Evolutionary conservation across 2,888 invertebrate species (phyloP).

Genomic region (Sclerodermus sp.): DNA sequence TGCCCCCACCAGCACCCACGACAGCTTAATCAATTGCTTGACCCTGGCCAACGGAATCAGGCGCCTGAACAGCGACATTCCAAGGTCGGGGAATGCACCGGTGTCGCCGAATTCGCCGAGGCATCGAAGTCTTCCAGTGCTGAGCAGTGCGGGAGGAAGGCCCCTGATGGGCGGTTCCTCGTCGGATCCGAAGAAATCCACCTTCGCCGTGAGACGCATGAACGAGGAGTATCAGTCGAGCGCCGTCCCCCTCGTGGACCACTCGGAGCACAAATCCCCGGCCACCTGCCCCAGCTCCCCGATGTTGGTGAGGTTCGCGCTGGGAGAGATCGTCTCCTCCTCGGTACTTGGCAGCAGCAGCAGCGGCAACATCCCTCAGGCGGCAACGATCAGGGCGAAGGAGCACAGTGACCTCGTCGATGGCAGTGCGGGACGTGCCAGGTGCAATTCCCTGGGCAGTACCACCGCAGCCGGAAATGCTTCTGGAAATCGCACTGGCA

Average conservation of each 20-base stretch:
- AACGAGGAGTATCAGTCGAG: not conserved
- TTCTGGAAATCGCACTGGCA: conserved; percentile 21
- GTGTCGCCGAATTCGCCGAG: conserved; percentile 64
- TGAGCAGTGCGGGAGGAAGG: conserved; percentile 22
- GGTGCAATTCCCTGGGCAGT: conserved; percentile 70
- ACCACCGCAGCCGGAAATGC: conserved; percentile 23
- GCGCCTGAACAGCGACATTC: conserved; percentile 52
- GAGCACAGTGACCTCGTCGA: conserved; percentile 20
- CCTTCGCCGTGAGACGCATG: not conserved
- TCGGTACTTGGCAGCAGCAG: conserved; percentile 15
- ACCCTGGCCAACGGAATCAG: conserved; percentile 37
- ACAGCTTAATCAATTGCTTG: conserved; percentile 22
- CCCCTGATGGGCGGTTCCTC: conserved; percentile 4
- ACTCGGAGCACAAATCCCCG: conserved; percentile 31
- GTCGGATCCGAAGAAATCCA: not conserved
- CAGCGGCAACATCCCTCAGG: conserved; percentile 14
- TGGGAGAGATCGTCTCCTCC: conserved; percentile 69
- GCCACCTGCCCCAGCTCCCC: conserved; percentile 51
- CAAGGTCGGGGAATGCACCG: conserved; percentile 42
- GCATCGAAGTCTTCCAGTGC: conserved; percentile 70
- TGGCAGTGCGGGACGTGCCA: conserved; percentile 51
- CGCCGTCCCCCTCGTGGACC: not conserved
- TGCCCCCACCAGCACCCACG: conserved; percentile 18
- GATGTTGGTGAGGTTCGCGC: conserved; percentile 67
- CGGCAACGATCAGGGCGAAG: conserved; percentile 17